Evolutionary conservation across 35 echinoderm and acorn worm species (phyloP).

Genomic region (Stichopus chloronotus): DNA sequence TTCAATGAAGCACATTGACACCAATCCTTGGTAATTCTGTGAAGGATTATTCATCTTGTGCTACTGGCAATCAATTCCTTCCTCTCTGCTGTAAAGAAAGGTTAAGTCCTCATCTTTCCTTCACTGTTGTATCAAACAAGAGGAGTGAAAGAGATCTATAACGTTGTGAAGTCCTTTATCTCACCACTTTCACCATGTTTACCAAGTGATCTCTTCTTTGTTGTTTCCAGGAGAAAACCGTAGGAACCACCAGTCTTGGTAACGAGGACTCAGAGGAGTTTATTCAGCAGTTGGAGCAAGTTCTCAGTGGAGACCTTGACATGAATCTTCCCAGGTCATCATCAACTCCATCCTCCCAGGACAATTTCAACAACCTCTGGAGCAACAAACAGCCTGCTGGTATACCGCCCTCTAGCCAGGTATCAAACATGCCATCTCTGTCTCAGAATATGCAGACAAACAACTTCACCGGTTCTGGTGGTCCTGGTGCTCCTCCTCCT

Average conservation of each 20-base stretch:
- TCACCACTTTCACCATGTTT: no score
- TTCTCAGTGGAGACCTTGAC: conserved; percentile 3
- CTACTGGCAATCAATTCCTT: no score
- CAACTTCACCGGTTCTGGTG: neutral
- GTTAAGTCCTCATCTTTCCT: no score
- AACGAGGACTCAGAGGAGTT: conserved; percentile 13
- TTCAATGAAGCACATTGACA: no score
- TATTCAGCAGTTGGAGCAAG: conserved; percentile 30
- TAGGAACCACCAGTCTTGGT: neutral
- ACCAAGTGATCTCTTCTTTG: neutral
- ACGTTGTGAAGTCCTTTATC: no score
- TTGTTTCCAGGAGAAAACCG: conserved; percentile 5
- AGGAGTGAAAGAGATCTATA: no score
- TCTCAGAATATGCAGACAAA: conserved; percentile 11
- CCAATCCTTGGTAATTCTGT: no score
- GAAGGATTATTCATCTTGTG: no score
- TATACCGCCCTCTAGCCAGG: neutral
- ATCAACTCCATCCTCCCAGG: neutral
- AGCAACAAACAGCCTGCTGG: neutral
- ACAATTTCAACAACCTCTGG: conserved; percentile 1
- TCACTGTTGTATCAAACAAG: no score
- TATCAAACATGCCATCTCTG: neutral
- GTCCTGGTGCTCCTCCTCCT: neutral
- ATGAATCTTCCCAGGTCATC: neutral
- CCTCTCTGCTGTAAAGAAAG: no score